These are phyloP conservation scores for Altica lythri DNA, from an alignment of 2,888 invertebrate species.

Conservation along the genomic window DNA sequence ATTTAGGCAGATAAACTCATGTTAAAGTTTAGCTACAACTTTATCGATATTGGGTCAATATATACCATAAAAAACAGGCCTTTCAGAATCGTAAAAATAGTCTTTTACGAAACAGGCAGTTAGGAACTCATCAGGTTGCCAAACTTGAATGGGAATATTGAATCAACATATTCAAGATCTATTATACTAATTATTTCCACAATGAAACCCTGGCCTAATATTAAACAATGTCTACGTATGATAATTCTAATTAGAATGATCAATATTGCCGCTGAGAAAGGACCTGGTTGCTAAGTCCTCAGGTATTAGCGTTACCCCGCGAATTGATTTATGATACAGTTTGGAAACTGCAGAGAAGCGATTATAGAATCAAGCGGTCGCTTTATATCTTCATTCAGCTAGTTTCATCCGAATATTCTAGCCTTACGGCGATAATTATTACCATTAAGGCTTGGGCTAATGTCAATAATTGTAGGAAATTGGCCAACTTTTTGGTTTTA, in stretches of 20 bases:
- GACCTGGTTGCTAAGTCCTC: conserved; percentile 19
- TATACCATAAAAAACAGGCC: no score
- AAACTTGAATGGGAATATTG: no score
- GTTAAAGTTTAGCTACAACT: no score
- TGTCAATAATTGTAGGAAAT: conserved; percentile 12
- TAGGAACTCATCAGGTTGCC: no score
- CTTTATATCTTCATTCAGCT: conserved; percentile 22
- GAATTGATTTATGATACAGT: conserved; percentile 29
- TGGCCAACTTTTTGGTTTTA: conserved; percentile 5
- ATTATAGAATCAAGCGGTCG: conserved; percentile 28
- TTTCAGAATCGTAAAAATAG: no score
- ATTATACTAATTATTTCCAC: no score
- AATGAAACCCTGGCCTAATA: no score
- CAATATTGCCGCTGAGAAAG: conserved; percentile 14
- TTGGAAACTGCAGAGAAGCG: conserved; percentile 26
- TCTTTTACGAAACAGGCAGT: no score
- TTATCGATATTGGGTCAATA: no score
- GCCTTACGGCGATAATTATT: conserved; percentile 15
- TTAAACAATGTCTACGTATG: conserved; percentile 9
- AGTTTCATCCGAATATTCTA: conserved; percentile 19
- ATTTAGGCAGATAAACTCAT: no score
- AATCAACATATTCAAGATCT: no score
- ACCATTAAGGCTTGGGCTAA: conserved; percentile 9
- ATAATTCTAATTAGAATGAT: conserved; percentile 16
- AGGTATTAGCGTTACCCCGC: conserved; percentile 26